phyloP scores from a whole-genome alignment of 1,140 invertebrate genomes.

The Philaenus spumarius region DNA sequence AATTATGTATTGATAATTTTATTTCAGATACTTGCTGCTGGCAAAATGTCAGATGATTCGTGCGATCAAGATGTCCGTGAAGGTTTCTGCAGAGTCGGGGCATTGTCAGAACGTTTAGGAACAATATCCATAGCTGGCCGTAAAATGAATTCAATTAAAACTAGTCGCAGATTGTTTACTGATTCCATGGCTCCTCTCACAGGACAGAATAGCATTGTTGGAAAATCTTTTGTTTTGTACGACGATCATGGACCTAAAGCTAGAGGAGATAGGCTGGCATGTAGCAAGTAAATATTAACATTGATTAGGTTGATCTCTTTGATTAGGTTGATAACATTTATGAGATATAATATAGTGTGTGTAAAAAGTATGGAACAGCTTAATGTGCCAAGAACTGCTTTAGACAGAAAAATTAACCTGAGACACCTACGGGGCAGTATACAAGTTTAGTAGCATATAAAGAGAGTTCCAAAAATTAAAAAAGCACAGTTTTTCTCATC shows the following conservation, averaged over 20 bases:
- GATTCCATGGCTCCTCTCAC: constrained; percentile 69
- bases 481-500: no score
- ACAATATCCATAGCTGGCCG: constrained; percentile 65
- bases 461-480: no score
- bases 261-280: constrained; percentile 78
- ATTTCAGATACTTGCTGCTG: constrained; percentile 5
- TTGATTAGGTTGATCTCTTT: no score
- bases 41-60: constrained; percentile 8
- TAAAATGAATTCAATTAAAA: constrained; percentile 50
- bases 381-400: no score
- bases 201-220: constrained; percentile 66
- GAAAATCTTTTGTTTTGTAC: constrained; percentile 80
- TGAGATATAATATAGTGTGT: no score
- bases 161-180: constrained; percentile 70
- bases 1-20: no score
- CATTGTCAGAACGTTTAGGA: constrained; percentile 51
- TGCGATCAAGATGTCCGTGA: not conserved
- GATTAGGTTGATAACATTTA: no score
- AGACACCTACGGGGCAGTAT: no score
- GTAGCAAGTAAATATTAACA: constrained; percentile 67
- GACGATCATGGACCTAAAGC: constrained; percentile 82
- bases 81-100: constrained; percentile 39
- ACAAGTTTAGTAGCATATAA: no score
- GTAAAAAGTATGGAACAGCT: no score
- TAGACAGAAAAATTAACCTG: no score